These are phyloP conservation scores for Vimba vimba DNA, from an alignment of 2,113 vertebrate genomes.

Conservation along the genomic window DNA sequence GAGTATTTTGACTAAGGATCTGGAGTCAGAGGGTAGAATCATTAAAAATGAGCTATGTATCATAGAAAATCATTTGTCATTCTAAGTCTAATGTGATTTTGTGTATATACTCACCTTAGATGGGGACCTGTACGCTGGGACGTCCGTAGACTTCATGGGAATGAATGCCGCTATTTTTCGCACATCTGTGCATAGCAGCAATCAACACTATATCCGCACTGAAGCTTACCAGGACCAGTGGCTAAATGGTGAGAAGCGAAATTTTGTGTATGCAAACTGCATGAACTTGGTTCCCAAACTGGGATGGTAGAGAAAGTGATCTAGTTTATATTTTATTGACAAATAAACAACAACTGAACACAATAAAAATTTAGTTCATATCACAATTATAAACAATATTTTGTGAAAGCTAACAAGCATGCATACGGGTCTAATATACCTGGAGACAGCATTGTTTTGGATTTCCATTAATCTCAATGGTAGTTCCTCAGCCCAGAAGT, in stretches of 20 bases:
- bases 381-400: not conserved
- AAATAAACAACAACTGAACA: not conserved
- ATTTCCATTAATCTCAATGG: not conserved
- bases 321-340: not conserved
- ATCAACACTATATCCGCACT: slow-evolving; percentile 80
- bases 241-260: slow-evolving; percentile 78
- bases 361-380: not conserved
- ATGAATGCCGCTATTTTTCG: slow-evolving; percentile 83
- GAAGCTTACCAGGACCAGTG: slow-evolving; percentile 86
- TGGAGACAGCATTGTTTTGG: too few relatives aligned
- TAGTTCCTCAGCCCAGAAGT: not conserved
- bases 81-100: not conserved
- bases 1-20: slow-evolving; percentile 7
- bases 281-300: not conserved
- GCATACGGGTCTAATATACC: not conserved
- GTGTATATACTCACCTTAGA: slow-evolving; percentile 59
- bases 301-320: not conserved
- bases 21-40: slow-evolving; percentile 7
- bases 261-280: not conserved
- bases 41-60: slow-evolving; percentile 11
- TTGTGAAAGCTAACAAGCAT: not conserved
- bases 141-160: slow-evolving; percentile 87
- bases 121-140: slow-evolving; percentile 82
- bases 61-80: not conserved
- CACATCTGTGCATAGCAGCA: slow-evolving; percentile 71